phyloP scores from a whole-genome alignment of 2,888 invertebrate genomes.

The Autographa pulchrina region DNA sequence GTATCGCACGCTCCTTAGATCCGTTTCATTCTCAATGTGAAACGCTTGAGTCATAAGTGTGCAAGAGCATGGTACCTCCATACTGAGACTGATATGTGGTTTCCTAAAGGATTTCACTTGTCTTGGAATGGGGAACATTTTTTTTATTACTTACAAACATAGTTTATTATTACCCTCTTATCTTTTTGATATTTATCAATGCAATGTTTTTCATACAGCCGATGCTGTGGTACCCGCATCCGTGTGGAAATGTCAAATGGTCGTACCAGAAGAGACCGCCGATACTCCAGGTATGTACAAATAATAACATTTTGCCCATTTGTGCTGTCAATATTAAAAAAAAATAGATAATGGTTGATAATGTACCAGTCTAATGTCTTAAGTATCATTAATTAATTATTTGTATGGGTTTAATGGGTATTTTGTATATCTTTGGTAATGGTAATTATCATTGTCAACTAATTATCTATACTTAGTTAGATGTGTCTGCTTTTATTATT shows the following conservation, averaged over 20 bases:
- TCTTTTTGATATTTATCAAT: not conserved
- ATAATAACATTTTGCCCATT: conserved; percentile 9
- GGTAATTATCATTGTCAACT: conserved; percentile 18
- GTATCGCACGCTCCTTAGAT: conserved; percentile 87
- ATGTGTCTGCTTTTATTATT: conserved; percentile 25
- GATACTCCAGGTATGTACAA: conserved; percentile 74
- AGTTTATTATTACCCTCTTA: not conserved
- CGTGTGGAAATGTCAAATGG: conserved; percentile 98
- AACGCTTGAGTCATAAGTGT: conserved; percentile 90
- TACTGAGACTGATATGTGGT: conserved; percentile 77
- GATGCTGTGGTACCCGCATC: conserved; percentile 96
- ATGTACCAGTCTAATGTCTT: not conserved
- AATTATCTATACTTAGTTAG: conserved; percentile 35
- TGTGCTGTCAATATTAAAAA: not conserved
- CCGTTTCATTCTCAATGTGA: conserved; percentile 85
- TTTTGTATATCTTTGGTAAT: conserved; percentile 10
- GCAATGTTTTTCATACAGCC: conserved; percentile 83
- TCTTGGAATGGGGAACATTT: conserved; percentile 84
- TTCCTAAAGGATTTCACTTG: conserved; percentile 68
- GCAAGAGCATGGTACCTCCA: conserved; percentile 86
- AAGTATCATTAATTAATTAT: not conserved
- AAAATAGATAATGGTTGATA: conserved; percentile 5
- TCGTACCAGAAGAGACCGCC: conserved; percentile 93
- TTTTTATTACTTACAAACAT: conserved; percentile 18
- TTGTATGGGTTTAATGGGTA: not conserved